Percentiles rank a stretch among this genome's conserved stretches.
These are phyloP conservation scores for Leiothrix lutea DNA, from an alignment of 2,113 vertebrate species.

Conservation along the genomic window DNA sequence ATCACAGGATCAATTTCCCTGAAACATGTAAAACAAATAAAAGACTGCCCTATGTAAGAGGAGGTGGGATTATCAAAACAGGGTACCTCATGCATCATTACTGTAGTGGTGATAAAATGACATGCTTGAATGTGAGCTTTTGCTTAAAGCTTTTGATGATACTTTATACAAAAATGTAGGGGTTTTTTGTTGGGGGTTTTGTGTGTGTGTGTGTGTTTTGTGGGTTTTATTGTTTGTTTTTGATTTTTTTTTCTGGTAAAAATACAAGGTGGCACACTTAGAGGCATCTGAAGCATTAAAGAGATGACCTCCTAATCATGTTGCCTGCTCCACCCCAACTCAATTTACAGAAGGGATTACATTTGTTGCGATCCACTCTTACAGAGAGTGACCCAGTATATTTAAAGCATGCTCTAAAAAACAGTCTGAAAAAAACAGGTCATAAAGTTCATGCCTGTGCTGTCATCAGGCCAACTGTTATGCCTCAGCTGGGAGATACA, in stretches of 20 bases:
- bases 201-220: too few relatives aligned
- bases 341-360: neutral
- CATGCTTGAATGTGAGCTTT: neutral
- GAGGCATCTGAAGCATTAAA: neutral
- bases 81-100: neutral
- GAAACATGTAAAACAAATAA: neutral
- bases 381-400: neutral
- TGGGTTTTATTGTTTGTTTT: neutral
- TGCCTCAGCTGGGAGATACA: slow-evolving; percentile 6
- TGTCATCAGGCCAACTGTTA: slow-evolving; percentile 23
- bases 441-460: slow-evolving; percentile 35
- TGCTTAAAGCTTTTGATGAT: neutral
- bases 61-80: neutral
- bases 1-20: neutral
- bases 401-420: slow-evolving; percentile 25
- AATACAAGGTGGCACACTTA: neutral
- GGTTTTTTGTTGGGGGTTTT: neutral
- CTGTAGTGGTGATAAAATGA: neutral
- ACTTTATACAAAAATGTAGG: neutral
- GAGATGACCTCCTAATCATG: neutral
- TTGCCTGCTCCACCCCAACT: neutral
- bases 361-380: neutral
- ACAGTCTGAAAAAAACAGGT: slow-evolving; percentile 29
- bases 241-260: neutral
- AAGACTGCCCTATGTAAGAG: neutral